A percentile compares a stretch with the other conserved stretches of the same genome.
Evolutionary conservation across 2,113 vertebrate genomes (phyloP).

Genomic region (Balaeniceps rex): DNA sequence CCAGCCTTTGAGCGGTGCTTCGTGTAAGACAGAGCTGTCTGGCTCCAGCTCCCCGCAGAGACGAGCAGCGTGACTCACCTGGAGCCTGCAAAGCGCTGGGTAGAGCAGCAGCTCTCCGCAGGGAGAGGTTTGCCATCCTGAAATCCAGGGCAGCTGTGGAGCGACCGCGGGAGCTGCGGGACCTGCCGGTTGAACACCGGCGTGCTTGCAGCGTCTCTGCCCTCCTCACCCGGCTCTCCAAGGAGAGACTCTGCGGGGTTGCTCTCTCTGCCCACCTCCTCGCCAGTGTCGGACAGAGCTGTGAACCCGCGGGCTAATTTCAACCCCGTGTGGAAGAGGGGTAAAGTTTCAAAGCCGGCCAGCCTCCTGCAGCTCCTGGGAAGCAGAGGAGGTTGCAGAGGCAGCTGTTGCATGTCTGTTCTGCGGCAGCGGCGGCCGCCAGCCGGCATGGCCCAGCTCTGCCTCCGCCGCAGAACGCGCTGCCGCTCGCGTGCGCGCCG

Average conservation of each 20-base stretch:
- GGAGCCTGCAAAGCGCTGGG: not conserved
- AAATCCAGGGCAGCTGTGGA: not conserved
- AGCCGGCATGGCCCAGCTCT: not conserved
- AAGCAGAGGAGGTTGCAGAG: not conserved
- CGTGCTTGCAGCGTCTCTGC: rapidly evolving
- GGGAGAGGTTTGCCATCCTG: not conserved
- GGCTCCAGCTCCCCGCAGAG: not conserved
- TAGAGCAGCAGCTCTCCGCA: not conserved
- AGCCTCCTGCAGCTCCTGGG: not conserved
- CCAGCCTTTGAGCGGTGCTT: not conserved
- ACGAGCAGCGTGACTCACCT: not conserved
- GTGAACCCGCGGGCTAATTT: not conserved
- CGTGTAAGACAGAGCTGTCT: rapidly evolving
- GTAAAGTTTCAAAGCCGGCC: not conserved
- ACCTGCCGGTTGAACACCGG: not conserved
- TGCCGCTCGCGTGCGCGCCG: not conserved
- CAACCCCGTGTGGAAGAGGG: not conserved
- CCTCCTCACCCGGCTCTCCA: rapidly evolving
- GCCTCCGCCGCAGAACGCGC: not conserved
- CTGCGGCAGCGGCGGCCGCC: rapidly evolving
- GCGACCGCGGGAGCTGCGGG: not conserved
- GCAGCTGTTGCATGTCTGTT: not conserved
- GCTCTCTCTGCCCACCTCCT: not conserved
- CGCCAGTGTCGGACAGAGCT: not conserved
- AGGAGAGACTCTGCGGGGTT: not conserved